Evolutionary conservation across 2,888 invertebrate genomes (phyloP).

Genomic region (Philereme transversata): DNA sequence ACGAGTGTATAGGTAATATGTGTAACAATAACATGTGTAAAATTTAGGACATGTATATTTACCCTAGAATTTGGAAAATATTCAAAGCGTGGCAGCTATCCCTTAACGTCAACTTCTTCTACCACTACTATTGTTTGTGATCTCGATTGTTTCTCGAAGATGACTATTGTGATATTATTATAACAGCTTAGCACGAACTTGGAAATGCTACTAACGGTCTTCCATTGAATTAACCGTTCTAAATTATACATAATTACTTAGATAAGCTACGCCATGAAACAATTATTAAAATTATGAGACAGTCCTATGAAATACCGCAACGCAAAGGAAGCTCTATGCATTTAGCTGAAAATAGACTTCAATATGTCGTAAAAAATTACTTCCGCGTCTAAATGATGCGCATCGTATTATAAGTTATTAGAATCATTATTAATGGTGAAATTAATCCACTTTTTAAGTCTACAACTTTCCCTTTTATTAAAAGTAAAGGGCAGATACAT

Average conservation of each 20-base stretch:
- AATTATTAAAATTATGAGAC: neutral
- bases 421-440: no score
- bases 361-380: constrained; percentile 7
- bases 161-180: neutral
- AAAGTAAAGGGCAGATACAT: no score
- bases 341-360: constrained; percentile 35
- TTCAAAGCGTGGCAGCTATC: constrained; percentile 42
- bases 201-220: no score
- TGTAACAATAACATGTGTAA: no score
- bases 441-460: no score
- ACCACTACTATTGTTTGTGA: constrained; percentile 29
- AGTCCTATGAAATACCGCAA: constrained; percentile 6
- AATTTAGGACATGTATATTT: neutral
- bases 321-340: constrained; percentile 32
- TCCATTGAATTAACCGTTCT: no score
- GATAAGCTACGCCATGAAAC: no score
- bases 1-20: no score
- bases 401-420: no score
- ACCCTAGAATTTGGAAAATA: constrained; percentile 5
- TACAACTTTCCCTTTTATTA: no score
- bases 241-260: no score
- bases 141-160: constrained; percentile 27
- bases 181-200: no score
- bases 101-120: constrained; percentile 42
- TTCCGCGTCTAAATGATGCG: constrained; percentile 8